Evolutionary conservation across 2,113 vertebrate species (phyloP), one percentile per base, ranked within the genome.

Genomic region (Epinephelus moara): DNA sequence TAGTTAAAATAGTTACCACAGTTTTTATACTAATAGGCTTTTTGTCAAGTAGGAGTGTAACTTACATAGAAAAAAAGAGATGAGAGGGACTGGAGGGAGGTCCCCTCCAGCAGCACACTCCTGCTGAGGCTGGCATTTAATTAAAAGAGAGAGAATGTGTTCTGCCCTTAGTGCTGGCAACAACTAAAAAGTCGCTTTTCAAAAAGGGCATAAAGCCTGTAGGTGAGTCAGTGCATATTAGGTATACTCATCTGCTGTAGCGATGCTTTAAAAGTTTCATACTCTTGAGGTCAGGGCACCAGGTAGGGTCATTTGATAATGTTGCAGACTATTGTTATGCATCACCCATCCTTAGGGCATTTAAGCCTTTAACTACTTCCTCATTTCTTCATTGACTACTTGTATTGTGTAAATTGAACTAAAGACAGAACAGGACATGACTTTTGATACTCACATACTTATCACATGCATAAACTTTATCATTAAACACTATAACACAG

Each of bases 101-200:
- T 33, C n/a, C 23, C 61, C 37, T 78, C 53, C 68, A 72, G 69
- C 33, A 73, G 74, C 25, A 62, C 19, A 13, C 70, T 66, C 73
- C 67, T 68, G 78, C 68, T 62, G 74, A 68, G 68, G 49, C 73
- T 77, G 49, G 61, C 73, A 77, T 77, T 85, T 81, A 76, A 76
- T 76, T 71, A 70, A 75, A 70, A 40, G 30, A 81, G 64, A n/a
- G 47, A 33, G 71, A 55, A 56, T 14, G 12, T 70, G 64, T 25
- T 69, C 55, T 68, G 62, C 70, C 18, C n/a, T 60, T 13, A 27
- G n/a, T n/a, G 62, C 70, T 81, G 70, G 70, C 30, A 61, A 61
- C 55, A 52, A 53, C 71, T 47, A 49, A 64, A 73, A 75, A 81
- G 63, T 75, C 45, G 30, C 33, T 42, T 68, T 59, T 68, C 9